These are phyloP conservation scores for Plebejus anna DNA, from an alignment of 2,888 invertebrate species.

Conservation along the genomic window DNA sequence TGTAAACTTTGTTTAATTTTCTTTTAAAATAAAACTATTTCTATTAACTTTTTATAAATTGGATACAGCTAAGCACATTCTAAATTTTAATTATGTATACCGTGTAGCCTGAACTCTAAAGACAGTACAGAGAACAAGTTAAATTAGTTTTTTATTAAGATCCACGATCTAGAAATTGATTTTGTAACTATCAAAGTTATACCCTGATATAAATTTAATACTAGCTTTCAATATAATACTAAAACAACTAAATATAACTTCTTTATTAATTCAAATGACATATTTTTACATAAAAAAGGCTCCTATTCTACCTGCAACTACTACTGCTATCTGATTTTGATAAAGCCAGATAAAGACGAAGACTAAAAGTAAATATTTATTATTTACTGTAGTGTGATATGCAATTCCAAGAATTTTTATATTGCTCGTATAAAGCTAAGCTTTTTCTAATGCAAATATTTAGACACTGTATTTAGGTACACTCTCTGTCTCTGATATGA, in stretches of 20 bases:
- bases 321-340: no score
- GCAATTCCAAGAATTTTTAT: no score
- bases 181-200: not conserved
- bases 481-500: no score
- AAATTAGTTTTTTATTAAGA: conserved; percentile 7
- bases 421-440: no score
- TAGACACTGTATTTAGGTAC: no score
- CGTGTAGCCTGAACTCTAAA: not conserved
- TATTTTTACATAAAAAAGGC: not conserved
- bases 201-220: not conserved
- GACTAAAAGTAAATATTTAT: no score
- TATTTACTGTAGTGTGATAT: no score
- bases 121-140: not conserved
- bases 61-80: not conserved
- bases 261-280: not conserved
- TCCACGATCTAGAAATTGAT: not conserved
- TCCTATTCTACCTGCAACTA: no score
- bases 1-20: no score
- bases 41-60: not conserved
- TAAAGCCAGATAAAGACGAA: no score
- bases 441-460: no score
- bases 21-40: not conserved
- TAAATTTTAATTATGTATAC: not conserved
- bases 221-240: not conserved
- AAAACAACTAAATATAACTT: not conserved